phyloP scores from a whole-genome alignment of 2,797 vertebrate genomes.

The Kryptolebias ocellatus region DNA sequence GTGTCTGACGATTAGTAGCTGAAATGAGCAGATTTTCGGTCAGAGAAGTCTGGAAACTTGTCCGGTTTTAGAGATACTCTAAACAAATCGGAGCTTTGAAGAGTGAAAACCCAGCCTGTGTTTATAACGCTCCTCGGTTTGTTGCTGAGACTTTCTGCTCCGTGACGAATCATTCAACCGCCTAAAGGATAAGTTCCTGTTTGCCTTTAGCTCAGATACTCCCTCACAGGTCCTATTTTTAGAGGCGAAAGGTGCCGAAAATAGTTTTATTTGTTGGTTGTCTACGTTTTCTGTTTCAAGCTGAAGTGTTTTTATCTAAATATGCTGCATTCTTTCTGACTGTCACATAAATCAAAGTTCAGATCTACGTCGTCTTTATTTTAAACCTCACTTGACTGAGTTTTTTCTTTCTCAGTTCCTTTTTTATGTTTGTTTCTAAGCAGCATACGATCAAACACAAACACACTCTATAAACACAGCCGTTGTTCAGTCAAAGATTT shows the following conservation, averaged over 20 bases:
- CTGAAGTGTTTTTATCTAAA: not conserved
- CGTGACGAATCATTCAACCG: too few relatives aligned
- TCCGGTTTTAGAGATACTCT: too few relatives aligned
- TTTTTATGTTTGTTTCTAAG: slow-evolving; percentile 24
- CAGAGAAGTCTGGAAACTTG: too few relatives aligned
- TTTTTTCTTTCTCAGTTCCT: slow-evolving; percentile 40
- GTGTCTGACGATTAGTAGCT: too few relatives aligned
- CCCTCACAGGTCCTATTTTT: slow-evolving; percentile 30
- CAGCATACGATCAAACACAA: not conserved
- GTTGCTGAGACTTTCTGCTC: too few relatives aligned
- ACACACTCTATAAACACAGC: not conserved
- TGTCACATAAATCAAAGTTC: not conserved
- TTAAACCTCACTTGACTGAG: not conserved
- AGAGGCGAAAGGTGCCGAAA: not conserved
- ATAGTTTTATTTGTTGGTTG: not conserved
- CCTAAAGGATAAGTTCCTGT: not conserved
- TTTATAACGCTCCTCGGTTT: too few relatives aligned
- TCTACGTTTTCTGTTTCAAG: not conserved
- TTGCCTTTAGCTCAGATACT: not conserved
- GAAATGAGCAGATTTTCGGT: too few relatives aligned
- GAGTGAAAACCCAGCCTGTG: too few relatives aligned
- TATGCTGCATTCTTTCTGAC: not conserved
- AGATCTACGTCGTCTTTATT: not conserved
- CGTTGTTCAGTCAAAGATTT: not conserved
- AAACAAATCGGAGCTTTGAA: too few relatives aligned